A percentile compares a stretch with the other conserved stretches of the same genome.
These are phyloP conservation scores for Morone saxatilis DNA, from an alignment of 2,113 vertebrate genomes.

Conservation along the genomic window DNA sequence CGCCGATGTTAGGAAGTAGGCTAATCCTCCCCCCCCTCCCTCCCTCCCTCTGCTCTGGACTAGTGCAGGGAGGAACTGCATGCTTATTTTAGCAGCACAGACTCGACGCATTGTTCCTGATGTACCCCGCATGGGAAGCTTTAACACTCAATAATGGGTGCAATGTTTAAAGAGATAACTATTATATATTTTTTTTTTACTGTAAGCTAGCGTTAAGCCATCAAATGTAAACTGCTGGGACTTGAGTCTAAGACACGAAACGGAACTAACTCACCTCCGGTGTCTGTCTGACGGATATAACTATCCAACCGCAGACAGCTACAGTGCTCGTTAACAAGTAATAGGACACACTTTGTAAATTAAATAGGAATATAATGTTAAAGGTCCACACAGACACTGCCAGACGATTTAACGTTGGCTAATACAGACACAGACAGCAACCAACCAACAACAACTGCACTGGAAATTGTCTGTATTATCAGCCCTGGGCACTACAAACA, in stretches of 20 bases:
- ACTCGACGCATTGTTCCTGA: constrained; percentile 36
- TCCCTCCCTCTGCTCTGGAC: constrained; percentile 13
- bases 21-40: constrained; percentile 44
- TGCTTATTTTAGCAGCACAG: constrained; percentile 45
- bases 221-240: neutral
- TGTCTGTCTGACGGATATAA: neutral
- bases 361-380: neutral
- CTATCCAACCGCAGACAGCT: neutral
- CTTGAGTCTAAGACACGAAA: neutral
- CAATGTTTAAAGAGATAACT: neutral
- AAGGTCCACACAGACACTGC: neutral
- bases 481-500: neutral
- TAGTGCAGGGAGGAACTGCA: constrained; percentile 52
- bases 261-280: constrained; percentile 15
- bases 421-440: neutral
- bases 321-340: neutral
- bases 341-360: neutral
- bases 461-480: constrained; percentile 13
- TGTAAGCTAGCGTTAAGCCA: neutral
- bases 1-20: constrained; percentile 59
- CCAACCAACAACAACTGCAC: neutral
- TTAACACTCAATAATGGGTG: neutral
- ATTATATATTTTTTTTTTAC: neutral
- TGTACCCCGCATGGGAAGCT: neutral
- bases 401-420: constrained; percentile 10